Evolutionary conservation across 2,888 invertebrate genomes (phyloP), one percentile per base, ranked within the genome.

Genomic region (Cryptocephalus moraei): DNA sequence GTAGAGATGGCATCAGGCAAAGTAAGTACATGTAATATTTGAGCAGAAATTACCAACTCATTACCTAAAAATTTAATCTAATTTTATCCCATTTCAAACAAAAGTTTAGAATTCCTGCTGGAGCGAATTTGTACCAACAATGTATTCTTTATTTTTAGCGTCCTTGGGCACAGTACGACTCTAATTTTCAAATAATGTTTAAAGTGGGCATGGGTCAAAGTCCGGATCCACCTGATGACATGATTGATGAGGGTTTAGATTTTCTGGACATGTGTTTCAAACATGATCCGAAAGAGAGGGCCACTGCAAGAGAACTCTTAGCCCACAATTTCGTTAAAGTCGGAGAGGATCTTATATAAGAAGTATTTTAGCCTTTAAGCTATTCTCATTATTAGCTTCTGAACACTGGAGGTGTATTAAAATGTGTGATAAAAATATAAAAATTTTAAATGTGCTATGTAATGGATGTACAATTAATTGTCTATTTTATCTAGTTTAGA

Each of bases 1-100:
- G 83, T 94, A 1, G 94, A 96, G 73, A 95, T 96, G 94, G 82
- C 87, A 14, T 88, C 91, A 10, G 94, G 94, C 57, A 87, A 91
- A 79, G 89, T 90, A 68, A 56, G 62, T 49, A 32, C 9, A 43
- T 22, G 22, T 22, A 22, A 22, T 22, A 22, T 22, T 4, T 22
- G 6, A 22, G 22, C 6, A 22, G 6, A 22, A 22, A 22, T 22
- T 22, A 2, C 22, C 2, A 22, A 22, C 22, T 4, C 3, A 22
- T 22, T 22, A 22, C 6, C 2, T 22, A 22, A 22, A 6, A 22
- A 22, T 22, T 22, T 22, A 22, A 22, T 22, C 22, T n/a, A n/a
- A 22, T 22, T 22, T 22, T 6, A 22, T 22, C 22, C 22, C 3
- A n/a, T n/a, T n/a, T n/a, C 22, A 22, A 22, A 22, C 6, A 22